phyloP scores from a whole-genome alignment of 2,888 invertebrate genomes.

The Platycnemis pennipes region DNA sequence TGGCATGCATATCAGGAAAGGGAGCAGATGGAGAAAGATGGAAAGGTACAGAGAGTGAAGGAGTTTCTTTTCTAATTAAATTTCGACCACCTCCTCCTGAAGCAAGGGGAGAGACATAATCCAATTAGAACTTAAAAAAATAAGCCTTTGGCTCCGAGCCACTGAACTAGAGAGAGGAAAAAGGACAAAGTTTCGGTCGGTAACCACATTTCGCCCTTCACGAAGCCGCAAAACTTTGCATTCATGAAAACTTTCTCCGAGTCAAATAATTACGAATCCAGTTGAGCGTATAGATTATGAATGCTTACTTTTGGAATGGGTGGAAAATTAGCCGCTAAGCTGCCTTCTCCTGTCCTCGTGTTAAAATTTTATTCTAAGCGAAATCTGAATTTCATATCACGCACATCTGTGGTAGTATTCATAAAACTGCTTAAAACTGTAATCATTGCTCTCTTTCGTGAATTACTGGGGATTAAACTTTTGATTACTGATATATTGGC shows the following conservation, averaged over 20 bases:
- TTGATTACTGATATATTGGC: too few species aligned
- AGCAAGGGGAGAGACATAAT: conserved; percentile 17
- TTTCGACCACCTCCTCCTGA: conserved; percentile 10
- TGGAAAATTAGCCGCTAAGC: background rate
- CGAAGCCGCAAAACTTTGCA: conserved; percentile 15
- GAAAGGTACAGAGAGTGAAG: conserved; percentile 1
- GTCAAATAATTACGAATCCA: background rate
- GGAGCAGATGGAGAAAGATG: background rate
- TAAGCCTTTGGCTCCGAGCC: background rate
- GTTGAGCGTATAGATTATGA: conserved; percentile 16
- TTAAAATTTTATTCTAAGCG: background rate
- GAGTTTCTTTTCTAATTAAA: conserved; percentile 42
- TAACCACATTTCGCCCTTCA: conserved; percentile 5
- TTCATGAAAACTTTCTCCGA: conserved; percentile 10
- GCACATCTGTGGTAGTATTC: too few species aligned
- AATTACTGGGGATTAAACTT: too few species aligned
- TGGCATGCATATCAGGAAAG: background rate
- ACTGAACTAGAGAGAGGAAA: conserved; percentile 39
- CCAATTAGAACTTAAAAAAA: conserved; percentile 30
- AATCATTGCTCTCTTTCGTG: too few species aligned
- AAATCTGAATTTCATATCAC: too few species aligned
- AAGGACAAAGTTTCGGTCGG: conserved; percentile 20
- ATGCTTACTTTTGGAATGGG: background rate
- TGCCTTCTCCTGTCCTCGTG: background rate
- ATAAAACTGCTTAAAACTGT: too few species aligned